These are phyloP conservation scores for Oscheius sp. DNA, from an alignment of 2,888 invertebrate genomes.

Conservation along the genomic window DNA sequence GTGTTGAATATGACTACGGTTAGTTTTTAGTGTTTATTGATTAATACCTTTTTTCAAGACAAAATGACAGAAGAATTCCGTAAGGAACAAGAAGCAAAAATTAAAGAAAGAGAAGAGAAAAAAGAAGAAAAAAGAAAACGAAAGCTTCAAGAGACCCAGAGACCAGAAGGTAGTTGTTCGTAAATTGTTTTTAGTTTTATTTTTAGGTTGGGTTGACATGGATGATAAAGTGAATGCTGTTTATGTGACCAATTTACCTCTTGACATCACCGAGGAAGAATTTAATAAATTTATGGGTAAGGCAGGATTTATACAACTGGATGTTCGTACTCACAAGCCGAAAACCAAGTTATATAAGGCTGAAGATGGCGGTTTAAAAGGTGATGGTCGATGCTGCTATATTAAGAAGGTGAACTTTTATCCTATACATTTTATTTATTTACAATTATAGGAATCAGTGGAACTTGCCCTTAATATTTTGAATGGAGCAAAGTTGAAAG, in stretches of 20 bases:
- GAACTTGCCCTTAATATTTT: slow-evolving; percentile 88
- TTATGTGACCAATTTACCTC: slow-evolving; percentile 90
- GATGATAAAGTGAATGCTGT: slow-evolving; percentile 89
- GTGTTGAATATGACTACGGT: slow-evolving; percentile 59
- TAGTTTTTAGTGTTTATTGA: background rate
- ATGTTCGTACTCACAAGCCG: slow-evolving; percentile 80
- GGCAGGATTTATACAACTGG: slow-evolving; percentile 91
- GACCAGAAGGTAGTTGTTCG: slow-evolving; percentile 18
- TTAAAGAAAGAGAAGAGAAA: slow-evolving; percentile 43
- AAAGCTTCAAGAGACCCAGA: slow-evolving; percentile 29
- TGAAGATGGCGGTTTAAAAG: slow-evolving; percentile 84
- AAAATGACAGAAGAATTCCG: slow-evolving; percentile 49
- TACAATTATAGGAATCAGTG: slow-evolving; percentile 85
- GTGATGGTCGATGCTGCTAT: slow-evolving; percentile 89
- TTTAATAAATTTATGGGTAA: slow-evolving; percentile 86
- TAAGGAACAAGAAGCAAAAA: slow-evolving; percentile 35
- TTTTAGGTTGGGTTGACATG: slow-evolving; percentile 88
- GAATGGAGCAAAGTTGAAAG: slow-evolving; percentile 81
- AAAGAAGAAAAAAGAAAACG: slow-evolving; percentile 56
- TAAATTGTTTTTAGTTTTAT: slow-evolving; percentile 6
- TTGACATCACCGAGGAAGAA: slow-evolving; percentile 84
- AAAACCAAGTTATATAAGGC: slow-evolving; percentile 92
- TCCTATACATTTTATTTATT: slow-evolving; percentile 5
- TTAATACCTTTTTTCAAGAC: slow-evolving; percentile 53
- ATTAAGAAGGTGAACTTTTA: slow-evolving; percentile 47